Conservation (phyloP, 2,797 vertebrate species). For the Xiphorhynchus erythropygius region DNA sequence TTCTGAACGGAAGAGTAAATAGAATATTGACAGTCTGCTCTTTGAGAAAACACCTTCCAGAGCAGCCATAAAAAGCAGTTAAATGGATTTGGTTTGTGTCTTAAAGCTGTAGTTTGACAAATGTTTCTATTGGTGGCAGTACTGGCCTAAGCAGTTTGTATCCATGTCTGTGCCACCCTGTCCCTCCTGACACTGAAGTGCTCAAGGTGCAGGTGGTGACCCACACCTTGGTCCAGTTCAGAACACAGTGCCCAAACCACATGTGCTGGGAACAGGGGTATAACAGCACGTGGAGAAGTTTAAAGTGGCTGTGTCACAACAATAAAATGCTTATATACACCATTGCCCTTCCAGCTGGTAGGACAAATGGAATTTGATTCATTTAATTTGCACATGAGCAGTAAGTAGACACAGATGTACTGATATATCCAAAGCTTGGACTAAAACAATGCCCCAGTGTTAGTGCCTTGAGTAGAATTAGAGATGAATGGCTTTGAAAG, state of each 20-base stretch:
- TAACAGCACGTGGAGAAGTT: accelerated
- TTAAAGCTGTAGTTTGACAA: not conserved
- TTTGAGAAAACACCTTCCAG: not conserved
- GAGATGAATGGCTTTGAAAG: not conserved
- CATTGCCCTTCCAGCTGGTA: accelerated
- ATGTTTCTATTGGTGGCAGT: not conserved
- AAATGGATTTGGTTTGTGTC: not conserved
- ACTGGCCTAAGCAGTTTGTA: not conserved
- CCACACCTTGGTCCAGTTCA: not conserved
- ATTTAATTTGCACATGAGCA: not conserved
- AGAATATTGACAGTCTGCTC: not conserved
- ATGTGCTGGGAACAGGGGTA: not conserved
- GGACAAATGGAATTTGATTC: not conserved
- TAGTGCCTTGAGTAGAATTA: not conserved
- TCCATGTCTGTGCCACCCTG: not conserved
- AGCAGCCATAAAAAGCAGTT: not conserved
- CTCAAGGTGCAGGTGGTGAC: not conserved
- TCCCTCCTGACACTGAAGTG: accelerated
- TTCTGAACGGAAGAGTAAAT: not conserved
- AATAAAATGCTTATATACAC: not conserved
- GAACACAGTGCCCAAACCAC: accelerated
- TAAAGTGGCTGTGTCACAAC: accelerated
- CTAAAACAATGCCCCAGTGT: not conserved
- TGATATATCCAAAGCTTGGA: not conserved
- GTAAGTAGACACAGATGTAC: not conserved